These are phyloP conservation scores for Progne subis DNA, from an alignment of 2,113 vertebrate species.

Conservation along the genomic window DNA sequence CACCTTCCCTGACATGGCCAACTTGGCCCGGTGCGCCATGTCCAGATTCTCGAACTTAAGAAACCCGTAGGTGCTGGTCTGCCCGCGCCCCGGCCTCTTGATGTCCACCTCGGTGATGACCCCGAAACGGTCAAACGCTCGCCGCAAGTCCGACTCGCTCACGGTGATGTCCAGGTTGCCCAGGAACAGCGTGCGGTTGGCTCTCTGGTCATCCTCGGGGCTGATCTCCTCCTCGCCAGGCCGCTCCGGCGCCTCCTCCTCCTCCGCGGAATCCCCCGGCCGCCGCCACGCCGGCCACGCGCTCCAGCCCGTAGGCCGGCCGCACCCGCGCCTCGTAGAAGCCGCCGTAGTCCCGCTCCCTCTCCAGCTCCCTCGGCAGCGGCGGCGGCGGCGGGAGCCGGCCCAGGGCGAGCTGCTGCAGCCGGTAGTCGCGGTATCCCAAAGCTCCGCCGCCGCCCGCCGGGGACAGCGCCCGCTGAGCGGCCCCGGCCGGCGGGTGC, in stretches of 20 bases:
- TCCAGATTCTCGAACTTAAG: conserved; percentile 97
- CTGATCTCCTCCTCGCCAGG: conserved; percentile 89
- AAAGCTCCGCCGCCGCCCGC: too few species aligned
- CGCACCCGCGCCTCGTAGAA: conserved; percentile 89
- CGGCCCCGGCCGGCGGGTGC: too few species aligned
- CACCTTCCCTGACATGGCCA: conserved; percentile 97
- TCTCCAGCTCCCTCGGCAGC: conserved; percentile 87
- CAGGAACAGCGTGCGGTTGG: conserved; percentile 94
- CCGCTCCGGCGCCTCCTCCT: background rate
- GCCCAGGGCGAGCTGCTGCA: too few species aligned
- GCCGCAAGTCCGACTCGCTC: conserved; percentile 88
- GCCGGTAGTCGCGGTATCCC: too few species aligned
- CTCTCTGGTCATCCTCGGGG: conserved; percentile 95
- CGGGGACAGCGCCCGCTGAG: too few species aligned
- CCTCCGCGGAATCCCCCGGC: conserved; percentile 81
- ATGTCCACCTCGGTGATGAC: conserved; percentile 97
- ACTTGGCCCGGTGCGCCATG: conserved; percentile 95
- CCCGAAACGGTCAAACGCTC: conserved; percentile 95
- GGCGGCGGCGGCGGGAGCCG: too few species aligned
- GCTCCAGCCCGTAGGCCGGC: conserved; percentile 84
- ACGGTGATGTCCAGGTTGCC: conserved; percentile 94
- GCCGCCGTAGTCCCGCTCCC: conserved; percentile 88
- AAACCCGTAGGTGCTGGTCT: conserved; percentile 95
- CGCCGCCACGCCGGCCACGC: conserved; percentile 75
- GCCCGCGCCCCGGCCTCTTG: conserved; percentile 87